Evolutionary conservation across 1,140 invertebrate genomes (phyloP).

Genomic region (Steinernema khuongi): DNA sequence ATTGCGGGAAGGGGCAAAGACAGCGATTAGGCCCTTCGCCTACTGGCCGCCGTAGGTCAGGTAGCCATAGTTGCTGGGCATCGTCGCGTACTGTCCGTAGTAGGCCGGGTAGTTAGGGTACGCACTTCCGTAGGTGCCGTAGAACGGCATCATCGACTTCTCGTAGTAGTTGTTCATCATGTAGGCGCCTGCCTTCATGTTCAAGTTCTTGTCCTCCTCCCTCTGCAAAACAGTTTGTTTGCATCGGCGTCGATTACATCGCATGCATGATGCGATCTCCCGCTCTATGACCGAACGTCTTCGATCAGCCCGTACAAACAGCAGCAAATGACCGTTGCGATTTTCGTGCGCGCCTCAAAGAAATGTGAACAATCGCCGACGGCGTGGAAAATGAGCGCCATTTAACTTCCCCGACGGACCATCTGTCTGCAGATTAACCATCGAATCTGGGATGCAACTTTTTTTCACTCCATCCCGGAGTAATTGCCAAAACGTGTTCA

Average conservation of each 20-base stretch:
- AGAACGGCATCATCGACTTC: slow-evolving; percentile 11
- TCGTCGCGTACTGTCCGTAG: slow-evolving; percentile 2
- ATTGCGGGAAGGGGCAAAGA: background rate
- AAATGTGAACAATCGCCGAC: no score
- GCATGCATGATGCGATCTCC: background rate
- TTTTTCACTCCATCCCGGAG: no score
- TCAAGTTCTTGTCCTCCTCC: background rate
- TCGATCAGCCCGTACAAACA: background rate
- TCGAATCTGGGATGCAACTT: no score
- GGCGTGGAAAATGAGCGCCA: no score
- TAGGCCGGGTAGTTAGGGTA: background rate
- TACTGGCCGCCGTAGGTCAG: background rate
- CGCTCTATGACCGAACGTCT: background rate
- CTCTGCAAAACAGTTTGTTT: background rate
- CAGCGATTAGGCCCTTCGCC: background rate
- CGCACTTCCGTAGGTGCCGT: background rate
- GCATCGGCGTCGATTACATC: background rate
- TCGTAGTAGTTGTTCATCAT: slow-evolving; percentile 10
- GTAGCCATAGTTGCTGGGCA: slow-evolving; percentile 3
- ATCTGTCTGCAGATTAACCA: no score
- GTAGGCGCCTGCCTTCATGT: slow-evolving; percentile 1
- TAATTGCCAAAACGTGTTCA: no score
- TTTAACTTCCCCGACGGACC: no score
- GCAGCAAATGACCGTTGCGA: background rate
- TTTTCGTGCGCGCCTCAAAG: background rate